phyloP scores from a whole-genome alignment of 2,113 vertebrate species.

The Malurus elegans region DNA sequence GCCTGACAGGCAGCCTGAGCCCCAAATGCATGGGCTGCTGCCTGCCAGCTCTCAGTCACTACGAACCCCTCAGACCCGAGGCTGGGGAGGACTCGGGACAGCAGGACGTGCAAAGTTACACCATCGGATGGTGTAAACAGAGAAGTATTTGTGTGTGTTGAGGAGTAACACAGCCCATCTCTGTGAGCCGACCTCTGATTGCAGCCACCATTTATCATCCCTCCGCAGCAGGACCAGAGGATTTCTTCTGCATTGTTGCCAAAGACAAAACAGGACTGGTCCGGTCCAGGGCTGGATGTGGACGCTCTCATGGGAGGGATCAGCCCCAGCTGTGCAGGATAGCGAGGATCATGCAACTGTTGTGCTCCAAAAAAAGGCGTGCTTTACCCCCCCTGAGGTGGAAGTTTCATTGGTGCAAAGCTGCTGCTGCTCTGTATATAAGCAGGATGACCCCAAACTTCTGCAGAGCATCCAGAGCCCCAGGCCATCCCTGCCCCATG shows the following conservation, averaged over 20 bases:
- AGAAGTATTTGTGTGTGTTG: neutral
- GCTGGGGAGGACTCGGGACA: neutral
- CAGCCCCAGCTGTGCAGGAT: neutral
- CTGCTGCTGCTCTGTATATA: neutral
- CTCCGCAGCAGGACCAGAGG: neutral
- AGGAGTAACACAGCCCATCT: neutral
- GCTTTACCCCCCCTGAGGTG: neutral
- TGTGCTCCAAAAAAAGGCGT: too few species aligned
- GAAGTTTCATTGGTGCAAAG: fast-evolving
- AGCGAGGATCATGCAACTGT: neutral
- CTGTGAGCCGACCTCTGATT: slow-evolving; percentile 19
- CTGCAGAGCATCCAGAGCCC: neutral
- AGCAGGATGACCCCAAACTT: neutral
- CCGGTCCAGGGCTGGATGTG: neutral
- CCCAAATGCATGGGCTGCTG: neutral
- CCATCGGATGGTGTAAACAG: neutral
- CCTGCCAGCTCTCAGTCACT: fast-evolving
- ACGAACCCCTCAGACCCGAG: fast-evolving
- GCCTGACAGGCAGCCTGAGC: neutral
- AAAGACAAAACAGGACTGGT: slow-evolving; percentile 5
- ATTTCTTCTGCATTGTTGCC: slow-evolving; percentile 10
- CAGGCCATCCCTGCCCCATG: neutral
- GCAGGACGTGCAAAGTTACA: slow-evolving; percentile 16
- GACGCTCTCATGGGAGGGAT: neutral
- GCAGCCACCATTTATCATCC: neutral